Evolutionary conservation across 2,888 invertebrate species (phyloP).

Genomic region (Arge pagana): DNA sequence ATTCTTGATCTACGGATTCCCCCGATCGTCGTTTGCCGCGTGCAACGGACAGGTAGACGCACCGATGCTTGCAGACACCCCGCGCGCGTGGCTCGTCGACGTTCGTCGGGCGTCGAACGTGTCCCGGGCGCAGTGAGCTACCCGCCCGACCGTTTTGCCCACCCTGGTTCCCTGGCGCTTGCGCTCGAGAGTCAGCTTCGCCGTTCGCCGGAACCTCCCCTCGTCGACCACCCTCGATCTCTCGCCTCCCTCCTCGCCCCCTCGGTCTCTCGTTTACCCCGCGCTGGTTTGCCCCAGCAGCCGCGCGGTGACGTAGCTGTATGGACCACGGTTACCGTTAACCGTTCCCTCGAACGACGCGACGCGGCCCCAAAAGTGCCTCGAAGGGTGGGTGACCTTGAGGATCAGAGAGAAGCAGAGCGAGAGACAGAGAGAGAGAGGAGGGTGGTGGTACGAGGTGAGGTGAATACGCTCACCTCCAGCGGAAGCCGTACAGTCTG

Average conservation of each 20-base stretch:
- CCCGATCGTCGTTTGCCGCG: not conserved
- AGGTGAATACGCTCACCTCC: too few species aligned
- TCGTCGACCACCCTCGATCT: slow-evolving; percentile 18
- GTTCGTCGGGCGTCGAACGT: slow-evolving; percentile 41
- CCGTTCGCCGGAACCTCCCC: not conserved
- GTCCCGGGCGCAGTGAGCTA: slow-evolving; percentile 58
- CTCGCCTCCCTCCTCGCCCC: slow-evolving; percentile 32
- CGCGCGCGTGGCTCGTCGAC: slow-evolving; percentile 17
- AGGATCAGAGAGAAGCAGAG: not conserved
- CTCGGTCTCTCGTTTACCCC: slow-evolving; percentile 17
- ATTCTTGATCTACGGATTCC: not conserved
- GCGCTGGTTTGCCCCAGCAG: not conserved
- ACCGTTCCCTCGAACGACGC: not conserved
- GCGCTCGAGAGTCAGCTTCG: slow-evolving; percentile 21
- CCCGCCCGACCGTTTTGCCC: slow-evolving; percentile 53
- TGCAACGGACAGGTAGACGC: slow-evolving; percentile 1
- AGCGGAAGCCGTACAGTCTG: too few species aligned
- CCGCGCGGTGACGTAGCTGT: slow-evolving; percentile 4
- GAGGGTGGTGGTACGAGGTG: too few species aligned
- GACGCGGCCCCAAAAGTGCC: not conserved
- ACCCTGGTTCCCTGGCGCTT: slow-evolving; percentile 42
- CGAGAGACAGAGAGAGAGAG: too few species aligned
- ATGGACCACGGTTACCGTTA: not conserved
- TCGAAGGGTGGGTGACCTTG: slow-evolving; percentile 9
- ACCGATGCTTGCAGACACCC: slow-evolving; percentile 13